These are phyloP conservation scores for Hippoglossus hippoglossus DNA, from an alignment of 2,797 vertebrate species.

Conservation along the genomic window DNA sequence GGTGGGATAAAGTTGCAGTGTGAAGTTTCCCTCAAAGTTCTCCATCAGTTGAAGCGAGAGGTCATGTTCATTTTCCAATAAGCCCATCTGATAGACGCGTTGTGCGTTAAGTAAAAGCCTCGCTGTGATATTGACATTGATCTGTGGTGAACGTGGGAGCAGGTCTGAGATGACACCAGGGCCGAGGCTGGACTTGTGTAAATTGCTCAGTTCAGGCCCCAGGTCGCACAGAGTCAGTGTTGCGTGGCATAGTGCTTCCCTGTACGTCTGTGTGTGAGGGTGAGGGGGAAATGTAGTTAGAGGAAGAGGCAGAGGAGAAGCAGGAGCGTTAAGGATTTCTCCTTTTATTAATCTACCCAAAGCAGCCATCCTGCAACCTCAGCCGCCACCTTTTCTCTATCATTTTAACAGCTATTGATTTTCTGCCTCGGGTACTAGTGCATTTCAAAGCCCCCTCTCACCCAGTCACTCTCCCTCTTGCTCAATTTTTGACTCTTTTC, in stretches of 20 bases:
- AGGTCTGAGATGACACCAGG: slow-evolving; percentile 48
- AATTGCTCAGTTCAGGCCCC: slow-evolving; percentile 74
- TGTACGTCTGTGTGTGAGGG: slow-evolving; percentile 7
- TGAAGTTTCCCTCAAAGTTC: slow-evolving; percentile 72
- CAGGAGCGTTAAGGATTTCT: slow-evolving; percentile 61
- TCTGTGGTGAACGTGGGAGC: slow-evolving; percentile 58
- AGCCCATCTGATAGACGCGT: slow-evolving; percentile 76
- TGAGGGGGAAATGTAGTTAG: slow-evolving; percentile 32
- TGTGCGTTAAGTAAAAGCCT: slow-evolving; percentile 78
- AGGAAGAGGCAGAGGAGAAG: slow-evolving; percentile 30
- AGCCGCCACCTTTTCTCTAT: slow-evolving; percentile 74
- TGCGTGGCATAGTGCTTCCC: slow-evolving; percentile 55
- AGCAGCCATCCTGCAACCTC: slow-evolving; percentile 70
- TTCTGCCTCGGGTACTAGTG: slow-evolving; percentile 66
- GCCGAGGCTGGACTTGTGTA: slow-evolving; percentile 66
- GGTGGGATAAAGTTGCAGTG: slow-evolving; percentile 59
- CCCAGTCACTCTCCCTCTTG: slow-evolving; percentile 21
- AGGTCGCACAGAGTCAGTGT: slow-evolving; percentile 60
- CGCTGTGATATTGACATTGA: slow-evolving; percentile 82
- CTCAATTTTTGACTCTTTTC: slow-evolving; percentile 57
- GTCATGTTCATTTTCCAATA: slow-evolving; percentile 76
- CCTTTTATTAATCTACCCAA: slow-evolving; percentile 78
- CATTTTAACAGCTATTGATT: slow-evolving; percentile 84
- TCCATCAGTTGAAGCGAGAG: slow-evolving; percentile 53
- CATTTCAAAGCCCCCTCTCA: slow-evolving; percentile 63